Percentiles rank a stretch among this genome's conserved stretches.
These are phyloP conservation scores for Volucella inanis DNA, from an alignment of 2,888 invertebrate genomes.

Conservation along the genomic window DNA sequence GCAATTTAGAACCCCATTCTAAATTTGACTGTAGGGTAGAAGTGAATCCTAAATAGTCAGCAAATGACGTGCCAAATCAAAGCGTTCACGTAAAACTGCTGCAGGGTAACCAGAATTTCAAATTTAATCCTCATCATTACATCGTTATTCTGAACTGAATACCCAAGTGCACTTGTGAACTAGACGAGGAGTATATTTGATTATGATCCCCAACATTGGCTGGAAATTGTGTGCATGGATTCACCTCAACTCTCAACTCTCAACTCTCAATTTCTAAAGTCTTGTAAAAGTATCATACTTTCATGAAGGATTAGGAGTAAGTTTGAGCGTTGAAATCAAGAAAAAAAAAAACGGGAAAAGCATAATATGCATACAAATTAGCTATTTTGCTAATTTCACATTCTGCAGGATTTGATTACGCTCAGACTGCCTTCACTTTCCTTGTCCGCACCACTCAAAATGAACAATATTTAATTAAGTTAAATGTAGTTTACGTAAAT, in stretches of 20 bases:
- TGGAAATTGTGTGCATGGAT: constrained; percentile 46
- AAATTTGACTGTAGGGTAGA: no score
- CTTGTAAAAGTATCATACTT: not conserved
- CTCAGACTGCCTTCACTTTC: not conserved
- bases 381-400: constrained; percentile 65
- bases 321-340: not conserved
- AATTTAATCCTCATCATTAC: constrained; percentile 17
- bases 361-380: constrained; percentile 69
- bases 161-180: constrained; percentile 12
- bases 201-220: constrained; percentile 42
- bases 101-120: not conserved
- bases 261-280: not conserved
- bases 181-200: constrained; percentile 25
- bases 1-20: no score
- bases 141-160: not conserved
- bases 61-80: no score
- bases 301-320: not conserved
- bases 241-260: not conserved
- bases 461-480: constrained; percentile 70
- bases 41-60: no score
- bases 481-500: constrained; percentile 59
- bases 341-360: constrained; percentile 9
- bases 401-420: constrained; percentile 63
- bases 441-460: constrained; percentile 10
- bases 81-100: no score